Conservation (phyloP, 2,113 vertebrate species). For the Campylorhamphus procurvoides region DNA sequence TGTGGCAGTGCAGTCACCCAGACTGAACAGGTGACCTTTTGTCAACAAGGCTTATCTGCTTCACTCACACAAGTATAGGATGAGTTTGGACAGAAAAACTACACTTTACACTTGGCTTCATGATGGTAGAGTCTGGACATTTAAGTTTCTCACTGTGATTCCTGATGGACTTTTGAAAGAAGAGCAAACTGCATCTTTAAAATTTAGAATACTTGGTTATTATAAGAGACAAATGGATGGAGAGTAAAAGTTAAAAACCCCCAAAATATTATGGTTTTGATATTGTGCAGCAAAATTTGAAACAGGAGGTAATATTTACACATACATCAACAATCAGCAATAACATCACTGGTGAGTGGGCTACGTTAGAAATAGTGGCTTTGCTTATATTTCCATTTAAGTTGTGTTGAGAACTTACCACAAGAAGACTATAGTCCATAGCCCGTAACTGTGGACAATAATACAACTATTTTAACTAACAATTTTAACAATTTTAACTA, state of each 20-base stretch:
- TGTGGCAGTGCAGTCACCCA: background rate
- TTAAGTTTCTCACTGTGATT: background rate
- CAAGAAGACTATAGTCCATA: background rate
- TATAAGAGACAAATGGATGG: background rate
- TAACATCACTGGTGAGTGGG: background rate
- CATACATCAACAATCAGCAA: background rate
- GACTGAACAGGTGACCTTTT: background rate
- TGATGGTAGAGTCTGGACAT: background rate
- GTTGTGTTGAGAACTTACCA: background rate
- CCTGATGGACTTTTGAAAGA: background rate
- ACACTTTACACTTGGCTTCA: background rate
- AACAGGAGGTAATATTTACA: background rate
- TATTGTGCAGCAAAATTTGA: background rate
- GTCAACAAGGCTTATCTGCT: background rate
- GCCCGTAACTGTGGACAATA: background rate
- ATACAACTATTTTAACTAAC: background rate
- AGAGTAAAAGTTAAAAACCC: background rate
- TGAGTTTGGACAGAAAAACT: background rate
- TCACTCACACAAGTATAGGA: background rate
- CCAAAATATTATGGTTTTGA: background rate
- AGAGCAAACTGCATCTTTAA: background rate
- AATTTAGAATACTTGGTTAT: background rate
- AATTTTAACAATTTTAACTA: background rate
- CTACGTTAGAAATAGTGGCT: background rate
- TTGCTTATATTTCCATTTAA: background rate